Base-by-base conservation (phyloP, 2,797 vertebrate genomes). In the Lepilemur septentrionalis region DNA sequence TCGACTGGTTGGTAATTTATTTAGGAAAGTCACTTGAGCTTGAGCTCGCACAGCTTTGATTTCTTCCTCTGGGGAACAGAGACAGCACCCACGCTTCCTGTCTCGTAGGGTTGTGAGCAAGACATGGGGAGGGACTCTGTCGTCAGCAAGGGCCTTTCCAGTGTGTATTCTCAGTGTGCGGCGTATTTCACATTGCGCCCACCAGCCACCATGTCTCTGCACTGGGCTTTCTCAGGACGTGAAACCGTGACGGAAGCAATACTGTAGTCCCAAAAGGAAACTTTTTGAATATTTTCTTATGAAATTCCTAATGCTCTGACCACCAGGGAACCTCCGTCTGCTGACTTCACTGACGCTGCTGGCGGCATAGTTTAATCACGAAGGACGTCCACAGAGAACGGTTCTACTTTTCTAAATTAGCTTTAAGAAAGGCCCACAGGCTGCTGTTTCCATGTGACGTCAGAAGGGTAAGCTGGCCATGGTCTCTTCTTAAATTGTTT, bases 381-480 rank as follows among this genome's bases (percentile, higher is more conserved):
- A 91, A 63, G 80, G 65, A 22, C n/a, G 18, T 61, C 38, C 57
- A 7, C 0, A 1, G 82, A 88, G 92, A 41, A 83, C 11, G 13
- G 50, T 46, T 89, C 52, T 91, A 9, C 81, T 88, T 85, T 76
- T 80, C 94, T 80, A 23, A 80, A 28, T 84, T 18, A 78, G 78
- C 78, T 92, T 65, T 25, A 72, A 78, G 87, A 43, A 80, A 73
- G 93, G 23, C 32, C 32, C 48, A 30, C 20, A 3, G 15, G 59
- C 67, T 48, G 0, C n/a, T 72, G 48, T 50, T 92, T 61, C 87
- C 76, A 13, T 63, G 85, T 65, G 32, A 89, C 41, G 32, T 52
- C 76, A 52, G 70, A 75, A 75, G 38, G 83, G 9, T 61, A 67
- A 55, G 48, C 61, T n/a, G 32, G 38, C 57, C 1, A 0, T 23